Evolutionary conservation across 2,113 vertebrate genomes (phyloP).

Genomic region (Poicephalus gulielmi): DNA sequence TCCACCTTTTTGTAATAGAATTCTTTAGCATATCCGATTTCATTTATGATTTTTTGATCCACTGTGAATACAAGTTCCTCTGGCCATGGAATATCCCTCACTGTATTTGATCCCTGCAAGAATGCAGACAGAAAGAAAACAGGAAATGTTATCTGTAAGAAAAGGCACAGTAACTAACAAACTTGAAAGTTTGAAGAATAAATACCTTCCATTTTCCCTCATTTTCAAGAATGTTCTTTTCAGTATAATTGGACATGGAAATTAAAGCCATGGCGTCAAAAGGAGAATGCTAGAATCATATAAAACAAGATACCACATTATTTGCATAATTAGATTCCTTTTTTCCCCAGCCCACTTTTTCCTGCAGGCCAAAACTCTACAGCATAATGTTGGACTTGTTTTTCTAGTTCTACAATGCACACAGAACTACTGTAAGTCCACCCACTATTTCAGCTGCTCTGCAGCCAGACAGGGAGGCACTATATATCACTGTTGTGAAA

Average conservation of each 20-base stretch:
- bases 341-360: not conserved
- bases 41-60: constrained; percentile 77
- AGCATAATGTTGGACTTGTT: not conserved
- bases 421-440: not conserved
- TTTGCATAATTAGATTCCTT: not conserved
- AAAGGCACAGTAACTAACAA: not conserved
- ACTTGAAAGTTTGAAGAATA: not conserved
- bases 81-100: constrained; percentile 79
- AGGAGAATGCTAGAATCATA: constrained; percentile 85
- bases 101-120: constrained; percentile 78
- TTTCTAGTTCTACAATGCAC: not conserved
- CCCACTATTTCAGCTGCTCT: not conserved
- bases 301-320: not conserved
- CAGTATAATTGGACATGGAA: constrained; percentile 76
- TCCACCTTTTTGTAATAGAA: constrained; percentile 82
- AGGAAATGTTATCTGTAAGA: not conserved
- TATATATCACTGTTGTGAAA: not conserved
- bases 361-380: not conserved
- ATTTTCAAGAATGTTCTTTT: constrained; percentile 81
- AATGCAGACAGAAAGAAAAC: not conserved
- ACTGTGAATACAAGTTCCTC: constrained; percentile 90
- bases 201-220: constrained; percentile 93
- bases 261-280: constrained; percentile 92
- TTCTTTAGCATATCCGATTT: constrained; percentile 81
- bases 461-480: not conserved